Evolutionary conservation across 2,113 vertebrate species (phyloP).

Genomic region (Campylorhamphus procurvoides): DNA sequence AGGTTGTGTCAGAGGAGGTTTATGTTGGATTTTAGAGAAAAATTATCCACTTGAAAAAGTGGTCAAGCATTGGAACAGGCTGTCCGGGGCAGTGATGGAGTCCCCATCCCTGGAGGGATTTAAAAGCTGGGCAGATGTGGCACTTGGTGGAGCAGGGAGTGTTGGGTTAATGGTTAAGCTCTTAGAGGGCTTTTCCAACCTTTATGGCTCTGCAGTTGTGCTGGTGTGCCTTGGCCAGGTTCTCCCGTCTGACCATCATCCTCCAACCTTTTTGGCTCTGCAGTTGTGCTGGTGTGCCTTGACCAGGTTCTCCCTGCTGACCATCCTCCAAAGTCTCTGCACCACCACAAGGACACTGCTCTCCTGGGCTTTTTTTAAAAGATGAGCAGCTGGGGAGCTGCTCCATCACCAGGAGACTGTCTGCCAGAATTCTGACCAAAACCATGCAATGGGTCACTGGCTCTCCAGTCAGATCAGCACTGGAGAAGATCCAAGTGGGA

Average conservation of each 20-base stretch:
- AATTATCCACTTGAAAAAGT: neutral
- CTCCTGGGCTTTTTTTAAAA: neutral
- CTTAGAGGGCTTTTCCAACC: neutral
- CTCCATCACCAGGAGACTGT: accelerated
- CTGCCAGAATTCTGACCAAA: neutral
- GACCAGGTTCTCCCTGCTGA: neutral
- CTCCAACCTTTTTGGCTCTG: neutral
- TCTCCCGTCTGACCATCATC: neutral
- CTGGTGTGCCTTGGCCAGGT: neutral
- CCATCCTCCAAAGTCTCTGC: neutral
- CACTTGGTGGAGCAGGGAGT: neutral
- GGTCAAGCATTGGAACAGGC: neutral
- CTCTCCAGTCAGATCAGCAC: neutral
- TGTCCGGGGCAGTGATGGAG: neutral
- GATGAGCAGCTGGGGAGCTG: neutral
- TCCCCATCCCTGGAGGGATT: neutral
- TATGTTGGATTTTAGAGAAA: neutral
- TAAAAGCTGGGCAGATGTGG: neutral
- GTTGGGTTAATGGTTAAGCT: neutral
- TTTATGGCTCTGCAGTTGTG: neutral
- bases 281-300: neutral
- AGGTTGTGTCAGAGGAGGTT: neutral
- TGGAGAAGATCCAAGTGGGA: neutral
- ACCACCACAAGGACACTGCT: neutral
- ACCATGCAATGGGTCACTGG: neutral